These are phyloP conservation scores for Cephalopterus ornatus DNA, from an alignment of 2,113 vertebrate species.

Conservation along the genomic window DNA sequence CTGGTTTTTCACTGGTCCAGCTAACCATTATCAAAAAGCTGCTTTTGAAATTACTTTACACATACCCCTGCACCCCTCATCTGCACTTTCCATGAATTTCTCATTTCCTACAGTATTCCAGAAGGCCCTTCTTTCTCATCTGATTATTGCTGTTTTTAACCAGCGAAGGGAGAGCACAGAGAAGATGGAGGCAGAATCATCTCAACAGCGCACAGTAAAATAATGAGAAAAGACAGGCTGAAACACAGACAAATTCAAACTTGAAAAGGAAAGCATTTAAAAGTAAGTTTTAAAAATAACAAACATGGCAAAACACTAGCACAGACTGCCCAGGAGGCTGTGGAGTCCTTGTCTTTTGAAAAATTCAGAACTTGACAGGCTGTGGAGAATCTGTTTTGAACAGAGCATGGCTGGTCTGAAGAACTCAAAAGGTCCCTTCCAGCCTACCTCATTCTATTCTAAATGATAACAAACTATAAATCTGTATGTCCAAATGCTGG, in stretches of 20 bases:
- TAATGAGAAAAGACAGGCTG: neutral
- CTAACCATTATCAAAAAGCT: neutral
- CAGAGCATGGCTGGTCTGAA: neutral
- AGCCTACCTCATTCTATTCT: neutral
- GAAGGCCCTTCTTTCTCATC: neutral
- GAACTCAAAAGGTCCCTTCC: neutral
- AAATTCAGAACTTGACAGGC: neutral
- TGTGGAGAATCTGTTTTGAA: neutral
- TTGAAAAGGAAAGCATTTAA: neutral
- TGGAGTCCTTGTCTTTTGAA: neutral
- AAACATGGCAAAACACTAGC: neutral
- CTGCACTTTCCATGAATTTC: neutral
- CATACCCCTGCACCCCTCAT: rapidly evolving
- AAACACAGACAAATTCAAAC: neutral
- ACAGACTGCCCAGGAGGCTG: neutral
- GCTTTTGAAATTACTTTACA: neutral
- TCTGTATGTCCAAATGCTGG: neutral
- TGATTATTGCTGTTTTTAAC: neutral
- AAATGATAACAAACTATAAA: neutral
- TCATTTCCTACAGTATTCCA: neutral
- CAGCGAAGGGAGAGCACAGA: neutral
- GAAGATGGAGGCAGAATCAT: neutral
- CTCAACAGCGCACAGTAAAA: neutral
- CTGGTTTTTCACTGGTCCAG: neutral
- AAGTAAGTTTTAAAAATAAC: neutral